A percentile compares a stretch with the other conserved stretches of the same genome.
Conservation (phyloP, 2,888 invertebrate species). For the Volucella inanis region DNA sequence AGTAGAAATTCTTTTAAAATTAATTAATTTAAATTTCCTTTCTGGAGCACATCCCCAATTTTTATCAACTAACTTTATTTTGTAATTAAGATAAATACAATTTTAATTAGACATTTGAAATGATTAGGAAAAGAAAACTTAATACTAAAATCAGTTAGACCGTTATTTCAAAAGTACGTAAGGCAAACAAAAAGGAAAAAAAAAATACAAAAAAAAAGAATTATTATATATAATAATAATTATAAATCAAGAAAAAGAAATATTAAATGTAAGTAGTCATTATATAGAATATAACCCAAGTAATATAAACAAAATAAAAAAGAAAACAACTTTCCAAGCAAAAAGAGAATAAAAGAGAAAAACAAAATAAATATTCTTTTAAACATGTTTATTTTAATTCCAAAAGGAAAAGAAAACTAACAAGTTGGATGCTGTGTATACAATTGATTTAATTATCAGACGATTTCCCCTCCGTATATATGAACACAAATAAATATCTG, state of each 20-base stretch:
- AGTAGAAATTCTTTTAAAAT: conserved; percentile 43
- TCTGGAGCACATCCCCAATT: conserved; percentile 22
- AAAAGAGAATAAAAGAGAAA: conserved; percentile 44
- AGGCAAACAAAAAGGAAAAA: conserved; percentile 40
- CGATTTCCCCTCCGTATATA: conserved; percentile 3
- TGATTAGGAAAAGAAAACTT: conserved; percentile 32
- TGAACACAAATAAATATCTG: not conserved
- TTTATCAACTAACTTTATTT: conserved; percentile 68
- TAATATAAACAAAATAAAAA: conserved; percentile 36
- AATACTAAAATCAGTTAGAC: conserved; percentile 50
- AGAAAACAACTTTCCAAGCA: conserved; percentile 40
- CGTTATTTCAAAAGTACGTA: conserved; percentile 60
- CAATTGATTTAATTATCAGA: conserved; percentile 26
- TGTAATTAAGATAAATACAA: conserved; percentile 70
- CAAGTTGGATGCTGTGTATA: conserved; percentile 48
- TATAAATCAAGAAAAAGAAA: conserved; percentile 19
- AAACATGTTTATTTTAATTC: conserved; percentile 68
- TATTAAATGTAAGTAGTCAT: conserved; percentile 74
- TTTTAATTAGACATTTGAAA: conserved; percentile 52
- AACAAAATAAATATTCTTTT: conserved; percentile 66
- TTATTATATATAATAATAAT: conserved; percentile 44
- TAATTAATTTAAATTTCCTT: conserved; percentile 18
- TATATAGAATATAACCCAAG: conserved; percentile 71
- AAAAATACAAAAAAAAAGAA: conserved; percentile 42
- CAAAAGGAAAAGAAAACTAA: conserved; percentile 7